Base-by-base conservation (phyloP, 2,113 vertebrate species). In the Strigops habroptila region DNA sequence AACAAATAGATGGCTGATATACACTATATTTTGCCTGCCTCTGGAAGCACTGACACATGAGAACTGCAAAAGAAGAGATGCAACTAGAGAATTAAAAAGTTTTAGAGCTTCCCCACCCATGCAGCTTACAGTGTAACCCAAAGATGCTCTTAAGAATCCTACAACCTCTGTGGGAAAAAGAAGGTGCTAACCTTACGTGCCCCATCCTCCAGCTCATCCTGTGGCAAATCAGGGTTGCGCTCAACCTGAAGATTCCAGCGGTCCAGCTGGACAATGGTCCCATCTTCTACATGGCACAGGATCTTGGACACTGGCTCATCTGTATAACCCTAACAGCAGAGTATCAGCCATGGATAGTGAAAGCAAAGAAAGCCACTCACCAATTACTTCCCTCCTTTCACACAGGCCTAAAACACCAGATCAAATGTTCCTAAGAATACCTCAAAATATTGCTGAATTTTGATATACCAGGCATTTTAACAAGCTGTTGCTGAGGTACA, bases 221-320 rank as follows among this genome's bases (percentile, higher is more conserved):
- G 98, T 25, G 98, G 98, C 49, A 98, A 89, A 49, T 98, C 98
- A 31, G 98, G 98, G 35, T 98, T 98, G 91, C 97, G 97, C 57
- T 98, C 98, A 88, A 98, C 98, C 7, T 98, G 98, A 43, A 98
- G 98, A 73, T 98, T 98, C 98, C 98, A 98, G n/a, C 98, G 98
- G 79, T 98, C 98, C 59, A 98, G 77, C 53, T 98, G 98, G 67
- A 98, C 98, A 86, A 98, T 98, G 7, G 98, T 98, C 15, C 98
- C 98, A 44, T 98, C 98, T 97, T 98, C 98, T 33, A 98, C 98
- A 55, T 98, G 98, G 81, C 98, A 98, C 27, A 98, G 96, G 91
- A 98, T 98, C 97, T 98, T 98, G 25, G 98, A 98, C 65, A 98
- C 98, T 15, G 98, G 98, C 53, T 98, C 98, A 73, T 98, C 98